Base-by-base conservation (phyloP, 64 coral and sea anemone genomes). In the Stichodactyla mertensii region DNA sequence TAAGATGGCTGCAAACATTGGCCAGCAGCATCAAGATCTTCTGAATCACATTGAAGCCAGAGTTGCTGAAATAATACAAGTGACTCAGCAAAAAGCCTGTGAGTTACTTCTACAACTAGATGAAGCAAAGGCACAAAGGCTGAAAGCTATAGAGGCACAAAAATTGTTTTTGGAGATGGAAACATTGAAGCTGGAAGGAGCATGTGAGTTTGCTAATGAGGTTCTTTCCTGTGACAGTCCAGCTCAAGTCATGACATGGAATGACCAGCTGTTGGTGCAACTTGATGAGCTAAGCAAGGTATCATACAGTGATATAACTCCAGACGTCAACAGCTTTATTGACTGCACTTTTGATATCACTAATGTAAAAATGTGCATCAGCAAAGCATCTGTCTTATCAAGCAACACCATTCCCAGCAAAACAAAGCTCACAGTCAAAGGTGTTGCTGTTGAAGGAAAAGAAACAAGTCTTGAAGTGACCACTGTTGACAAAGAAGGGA, bases 131-230 rank as follows among this genome's bases (percentile, higher is more conserved):
- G 55, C 52, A 28, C 16, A 54, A 18, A 82, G 80, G 54, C 28
- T 55, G 18, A 82, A 82, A 55, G 51, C 24, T 6, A 54, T 82
- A n/a, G 80, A 82, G 20, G 18, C 19, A 54, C 80, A 82, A 52
- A 54, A 82, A 82, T 12, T 55, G 55, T 8, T 16, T 82, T 52
- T 82, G 55, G 55, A 57, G 80, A 54, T 82, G 54, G 52, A 82
- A 57, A 57, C 54, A 23, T 57, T 82, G 22, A 82, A 82, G 80
- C 16, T 82, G 52, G 55, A 82, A 55, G 80, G 80, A 22, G 80
- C 80, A 55, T 57, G 55, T 7, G 8, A 22, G 19, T 82, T 82
- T 82, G 80, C 80, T 55, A 16, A 82, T 8, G 52, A 82, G 14
- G 55, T 82, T 55, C 52, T 82, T 22, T 54, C 52, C 7, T 55